phyloP scores from a whole-genome alignment of 1,140 invertebrate genomes.

The Bombus picipes region DNA sequence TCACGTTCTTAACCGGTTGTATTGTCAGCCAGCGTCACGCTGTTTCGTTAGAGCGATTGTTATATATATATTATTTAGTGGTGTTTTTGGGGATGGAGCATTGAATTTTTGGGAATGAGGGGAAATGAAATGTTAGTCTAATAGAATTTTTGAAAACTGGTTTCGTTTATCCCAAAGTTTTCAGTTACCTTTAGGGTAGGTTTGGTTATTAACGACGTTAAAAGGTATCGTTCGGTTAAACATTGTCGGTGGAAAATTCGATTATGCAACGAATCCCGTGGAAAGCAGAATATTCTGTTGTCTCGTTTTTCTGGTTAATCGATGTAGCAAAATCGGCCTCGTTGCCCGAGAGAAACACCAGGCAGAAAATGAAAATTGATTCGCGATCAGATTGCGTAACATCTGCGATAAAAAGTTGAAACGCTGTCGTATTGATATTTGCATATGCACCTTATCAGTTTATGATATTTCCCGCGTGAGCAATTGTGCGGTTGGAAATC shows the following conservation, averaged over 20 bases:
- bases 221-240: neutral
- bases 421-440: slow-evolving; percentile 12
- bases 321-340: neutral
- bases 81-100: too few relatives aligned
- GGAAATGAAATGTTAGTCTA: too few relatives aligned
- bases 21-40: neutral
- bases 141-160: too few relatives aligned
- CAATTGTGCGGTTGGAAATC: neutral
- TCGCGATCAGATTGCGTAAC: neutral
- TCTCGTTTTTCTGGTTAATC: neutral
- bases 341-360: neutral
- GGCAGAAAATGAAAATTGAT: slow-evolving; percentile 22
- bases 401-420: slow-evolving; percentile 12
- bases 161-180: neutral
- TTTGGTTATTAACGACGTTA: neutral
- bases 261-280: neutral
- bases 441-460: slow-evolving; percentile 34
- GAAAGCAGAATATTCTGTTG: neutral
- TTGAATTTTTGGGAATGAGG: too few relatives aligned
- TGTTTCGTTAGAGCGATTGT: too few relatives aligned
- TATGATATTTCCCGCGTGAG: neutral
- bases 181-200: neutral
- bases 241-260: neutral
- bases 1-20: neutral
- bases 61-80: too few relatives aligned